Percentiles rank a stretch among this genome's conserved stretches.
phyloP scores from a whole-genome alignment of 2,113 vertebrate genomes.

The Ptyas mucosa region DNA sequence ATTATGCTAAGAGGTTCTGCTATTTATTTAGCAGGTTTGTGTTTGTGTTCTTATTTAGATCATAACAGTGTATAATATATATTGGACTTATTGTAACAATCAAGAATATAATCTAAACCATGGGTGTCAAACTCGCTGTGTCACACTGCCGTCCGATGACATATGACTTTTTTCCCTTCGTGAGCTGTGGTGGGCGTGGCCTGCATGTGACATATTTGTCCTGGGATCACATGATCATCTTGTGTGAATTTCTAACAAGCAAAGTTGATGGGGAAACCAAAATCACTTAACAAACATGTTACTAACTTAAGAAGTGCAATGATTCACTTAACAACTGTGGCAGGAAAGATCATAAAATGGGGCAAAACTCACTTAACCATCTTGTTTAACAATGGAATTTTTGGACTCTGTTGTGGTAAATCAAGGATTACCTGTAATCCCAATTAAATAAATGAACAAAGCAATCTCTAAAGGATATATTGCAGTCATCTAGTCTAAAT shows the following conservation, averaged over 20 bases:
- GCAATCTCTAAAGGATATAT: not conserved
- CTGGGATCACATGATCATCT: not conserved
- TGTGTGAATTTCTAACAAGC: no score
- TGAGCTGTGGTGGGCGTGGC: no score
- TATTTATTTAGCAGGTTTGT: not conserved
- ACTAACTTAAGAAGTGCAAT: not conserved
- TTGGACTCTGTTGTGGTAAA: not conserved
- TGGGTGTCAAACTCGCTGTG: no score
- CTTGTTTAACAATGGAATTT: not conserved
- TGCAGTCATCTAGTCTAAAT: not conserved
- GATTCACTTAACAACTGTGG: not conserved
- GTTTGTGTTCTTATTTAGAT: not conserved
- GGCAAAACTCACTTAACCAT: not conserved
- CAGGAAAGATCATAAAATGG: not conserved
- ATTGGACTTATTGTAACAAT: not conserved
- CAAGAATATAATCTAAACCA: not conserved
- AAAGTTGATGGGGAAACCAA: not conserved
- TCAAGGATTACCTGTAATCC: not conserved
- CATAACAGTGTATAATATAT: not conserved
- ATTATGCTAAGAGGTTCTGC: no score
- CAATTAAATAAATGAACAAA: not conserved
- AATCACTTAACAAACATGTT: not conserved
- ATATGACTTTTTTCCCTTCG: no score
- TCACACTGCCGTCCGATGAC: no score
- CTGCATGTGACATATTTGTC: no score